Evolutionary conservation across 2,113 vertebrate genomes (phyloP), one percentile per base, ranked within the genome.

Genomic region (Meriones unguiculatus): DNA sequence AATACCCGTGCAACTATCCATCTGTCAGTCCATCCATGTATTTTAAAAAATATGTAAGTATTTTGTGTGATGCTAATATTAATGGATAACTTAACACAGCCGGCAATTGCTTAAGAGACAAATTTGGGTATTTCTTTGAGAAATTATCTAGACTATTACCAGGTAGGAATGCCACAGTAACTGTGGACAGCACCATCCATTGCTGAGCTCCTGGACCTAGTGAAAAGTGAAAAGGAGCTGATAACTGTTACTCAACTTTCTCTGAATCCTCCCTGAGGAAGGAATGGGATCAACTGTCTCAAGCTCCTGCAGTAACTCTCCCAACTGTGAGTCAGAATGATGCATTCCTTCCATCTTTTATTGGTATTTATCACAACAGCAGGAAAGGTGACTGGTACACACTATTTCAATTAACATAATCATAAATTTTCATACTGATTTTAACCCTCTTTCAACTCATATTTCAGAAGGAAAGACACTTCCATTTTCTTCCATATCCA

Each of bases 401-500:
- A 5, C 50, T 89, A 0, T 32, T 87, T 82, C 72, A 88, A 91
- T 50, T 52, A n/a, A 94, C 3, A 4, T 17, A 67, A 77, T 20
- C 35, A 0, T 2, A 91, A 81, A 1, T 50, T 70, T 90, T 89
- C 32, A 69, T 11, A 52, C 73, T 90, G 86, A 76, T 54, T 93
- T 95, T 69, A 93, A 81, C 4, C n/a, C 30, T 18, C 64, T 95
- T 50, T 94, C 50, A 76, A 93, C 93, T n/a, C 12, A 15, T 54
- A 14, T 65, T 86, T n/a, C 35, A 76, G 5, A 93, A 70, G 57
- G 20, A 92, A 95, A 24, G 13, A 62, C 91, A 82, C 32, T 86
- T 87, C 22, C 20, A 65, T 59, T 85, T 38, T 59, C 62, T 46
- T 87, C 59, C 52, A 88, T 67, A 24, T 93, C 87, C 95, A 97